Base-by-base conservation (phyloP, 2,113 vertebrate species). In the Falco punctatus region DNA sequence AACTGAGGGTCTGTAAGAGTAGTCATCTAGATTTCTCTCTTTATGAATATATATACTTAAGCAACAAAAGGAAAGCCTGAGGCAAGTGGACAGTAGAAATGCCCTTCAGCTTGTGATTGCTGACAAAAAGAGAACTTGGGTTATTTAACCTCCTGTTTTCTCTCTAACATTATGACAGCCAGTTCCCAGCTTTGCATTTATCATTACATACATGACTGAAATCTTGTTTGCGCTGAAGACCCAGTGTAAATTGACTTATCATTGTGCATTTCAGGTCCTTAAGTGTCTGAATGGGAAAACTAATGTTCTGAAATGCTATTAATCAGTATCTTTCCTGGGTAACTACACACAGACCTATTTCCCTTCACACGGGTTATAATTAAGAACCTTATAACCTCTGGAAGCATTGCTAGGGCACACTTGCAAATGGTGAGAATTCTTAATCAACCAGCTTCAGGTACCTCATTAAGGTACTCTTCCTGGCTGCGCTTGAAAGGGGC, bases 41-140 rank as follows among this genome's bases (percentile, higher is more conserved):
- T 77, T 52, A 46, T 1, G 2, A 71, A 78, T 18, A 38, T 0
- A n/a, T 18, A 38, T 0, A n/a, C 11, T 58, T 70, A 16, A 11
- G 6, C 13, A 81, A 84, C 24, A 62, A 78, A 88, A 44, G 9
- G 7, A 78, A 86, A 77, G 49, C 26, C 22, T 24, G 23, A 71
- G 20, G 16, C 42, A 64, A 27, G 1, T 1, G 5, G 44, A 32
- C 17, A 86, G 51, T 1, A 83, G 46, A 83, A 80, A 83, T 35
- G 46, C 13, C 42, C 40, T 70, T 86, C 82, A 55, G 42, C 9
- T 61, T 65, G 11, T 38, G 35, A 92, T 1, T 44, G 32, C 8
- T 73, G 46, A 66, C 42, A 81, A 55, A 79, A 89, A 81, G 3
- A 4, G 16, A 57, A 6, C 11, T 66, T 7, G 16, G 7, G 9